Evolutionary conservation across 2,888 invertebrate species (phyloP).

Genomic region (Diabrotica balteata): DNA sequence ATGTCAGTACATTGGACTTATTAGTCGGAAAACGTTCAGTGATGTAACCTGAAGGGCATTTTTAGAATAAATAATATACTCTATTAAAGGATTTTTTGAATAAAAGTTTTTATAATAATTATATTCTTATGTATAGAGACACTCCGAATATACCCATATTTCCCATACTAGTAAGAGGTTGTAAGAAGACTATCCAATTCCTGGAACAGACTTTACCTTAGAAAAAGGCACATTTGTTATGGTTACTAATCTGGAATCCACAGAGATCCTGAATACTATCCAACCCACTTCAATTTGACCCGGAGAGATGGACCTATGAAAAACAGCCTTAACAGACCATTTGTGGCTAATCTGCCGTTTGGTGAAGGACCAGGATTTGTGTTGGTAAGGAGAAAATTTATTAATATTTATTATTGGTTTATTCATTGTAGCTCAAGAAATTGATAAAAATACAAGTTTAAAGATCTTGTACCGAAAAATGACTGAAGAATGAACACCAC

Average conservation of each 20-base stretch:
- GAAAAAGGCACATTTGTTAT: slow-evolving; percentile 43
- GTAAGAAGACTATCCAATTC: slow-evolving; percentile 46
- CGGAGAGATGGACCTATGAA: slow-evolving; percentile 55
- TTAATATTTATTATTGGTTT: slow-evolving; percentile 22
- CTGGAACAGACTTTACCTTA: slow-evolving; percentile 43
- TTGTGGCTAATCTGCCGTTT: slow-evolving; percentile 30
- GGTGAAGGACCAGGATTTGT: slow-evolving; percentile 36
- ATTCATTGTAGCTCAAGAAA: no score
- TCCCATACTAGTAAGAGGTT: slow-evolving; percentile 43
- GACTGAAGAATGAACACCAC: no score
- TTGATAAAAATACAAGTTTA: no score
- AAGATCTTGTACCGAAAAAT: no score
- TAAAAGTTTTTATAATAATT: background rate
- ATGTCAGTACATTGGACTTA: no score
- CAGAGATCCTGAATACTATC: slow-evolving; percentile 51
- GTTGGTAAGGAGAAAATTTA: slow-evolving; percentile 23
- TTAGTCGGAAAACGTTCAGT: no score
- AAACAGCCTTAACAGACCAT: slow-evolving; percentile 57
- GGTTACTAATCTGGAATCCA: slow-evolving; percentile 47
- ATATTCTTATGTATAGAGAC: slow-evolving; percentile 44
- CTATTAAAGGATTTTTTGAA: no score
- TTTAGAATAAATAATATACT: no score
- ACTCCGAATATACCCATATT: slow-evolving; percentile 50
- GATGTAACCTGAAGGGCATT: no score
- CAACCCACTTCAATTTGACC: slow-evolving; percentile 70